Percentiles rank a stretch among this genome's conserved stretches.
Conservation (phyloP, 2,113 vertebrate species). For the Megaptera novaeangliae region DNA sequence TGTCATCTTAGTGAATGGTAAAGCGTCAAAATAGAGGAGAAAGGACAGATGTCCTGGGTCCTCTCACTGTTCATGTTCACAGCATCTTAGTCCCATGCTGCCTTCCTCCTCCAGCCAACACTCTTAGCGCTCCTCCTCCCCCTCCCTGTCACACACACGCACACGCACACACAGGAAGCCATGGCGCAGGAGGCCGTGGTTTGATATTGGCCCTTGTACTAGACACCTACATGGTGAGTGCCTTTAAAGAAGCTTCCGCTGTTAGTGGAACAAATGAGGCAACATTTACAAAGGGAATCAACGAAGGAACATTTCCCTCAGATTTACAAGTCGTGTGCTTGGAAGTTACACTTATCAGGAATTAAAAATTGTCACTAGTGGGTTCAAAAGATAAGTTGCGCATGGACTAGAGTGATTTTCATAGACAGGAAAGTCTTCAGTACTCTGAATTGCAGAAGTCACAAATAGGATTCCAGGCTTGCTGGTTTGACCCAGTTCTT, state of each 20-base stretch:
- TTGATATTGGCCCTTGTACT: not conserved
- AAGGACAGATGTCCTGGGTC: not conserved
- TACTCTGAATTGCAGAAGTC: not conserved
- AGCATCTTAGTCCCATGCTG: not conserved
- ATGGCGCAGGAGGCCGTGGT: not conserved
- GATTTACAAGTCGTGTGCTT: not conserved
- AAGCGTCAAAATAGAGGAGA: not conserved
- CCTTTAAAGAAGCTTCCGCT: not conserved
- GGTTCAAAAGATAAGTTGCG: not conserved
- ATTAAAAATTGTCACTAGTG: not conserved
- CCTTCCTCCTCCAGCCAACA: not conserved
- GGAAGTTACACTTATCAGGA: not conserved
- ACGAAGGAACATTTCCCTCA: not conserved
- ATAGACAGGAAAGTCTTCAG: not conserved
- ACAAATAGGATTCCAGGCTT: not conserved
- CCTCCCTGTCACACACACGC: fast-evolving
- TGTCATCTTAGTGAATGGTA: not conserved
- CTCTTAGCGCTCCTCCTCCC: not conserved
- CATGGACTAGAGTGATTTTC: not conserved
- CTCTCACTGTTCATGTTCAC: not conserved
- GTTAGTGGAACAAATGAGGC: not conserved
- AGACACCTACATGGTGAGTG: not conserved
- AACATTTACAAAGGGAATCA: not conserved
- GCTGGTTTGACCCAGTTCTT: not conserved
- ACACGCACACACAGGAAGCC: no score